A percentile compares a stretch with the other conserved stretches of the same genome.
These are phyloP conservation scores for Lottia gigantea DNA, from an alignment of 2,888 invertebrate species.

Conservation along the genomic window DNA sequence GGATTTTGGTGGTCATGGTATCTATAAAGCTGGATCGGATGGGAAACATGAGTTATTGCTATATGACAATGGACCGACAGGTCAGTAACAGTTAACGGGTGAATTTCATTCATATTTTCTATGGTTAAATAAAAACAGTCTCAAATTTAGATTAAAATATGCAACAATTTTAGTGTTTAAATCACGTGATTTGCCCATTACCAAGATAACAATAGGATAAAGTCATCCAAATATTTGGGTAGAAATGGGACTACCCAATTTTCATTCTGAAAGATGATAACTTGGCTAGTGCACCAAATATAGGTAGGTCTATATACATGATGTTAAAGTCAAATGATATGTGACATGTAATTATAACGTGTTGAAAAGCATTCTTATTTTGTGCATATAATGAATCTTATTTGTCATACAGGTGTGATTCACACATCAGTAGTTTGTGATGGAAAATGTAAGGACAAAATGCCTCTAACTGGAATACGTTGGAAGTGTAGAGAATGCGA, in stretches of 20 bases:
- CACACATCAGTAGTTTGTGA: conserved; percentile 3
- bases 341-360: too few species aligned
- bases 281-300: too few species aligned
- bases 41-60: conserved; percentile 76
- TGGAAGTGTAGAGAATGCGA: conserved; percentile 82
- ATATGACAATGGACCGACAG: conserved; percentile 83
- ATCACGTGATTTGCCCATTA: too few species aligned
- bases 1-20: conserved; percentile 16
- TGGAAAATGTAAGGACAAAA: neutral
- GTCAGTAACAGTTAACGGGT: conserved; percentile 68
- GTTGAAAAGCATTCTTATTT: neutral
- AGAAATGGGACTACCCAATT: too few species aligned
- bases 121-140: neutral
- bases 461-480: conserved; percentile 74
- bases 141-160: too few species aligned
- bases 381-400: neutral
- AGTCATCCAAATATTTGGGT: too few species aligned
- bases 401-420: neutral
- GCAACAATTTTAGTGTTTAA: neutral
- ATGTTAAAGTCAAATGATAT: too few species aligned
- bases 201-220: too few species aligned
- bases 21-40: conserved; percentile 74
- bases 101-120: neutral
- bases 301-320: too few species aligned
- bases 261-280: too few species aligned